These are phyloP conservation scores for Cephus sareptanus DNA, from an alignment of 2,888 invertebrate genomes.

Conservation along the genomic window DNA sequence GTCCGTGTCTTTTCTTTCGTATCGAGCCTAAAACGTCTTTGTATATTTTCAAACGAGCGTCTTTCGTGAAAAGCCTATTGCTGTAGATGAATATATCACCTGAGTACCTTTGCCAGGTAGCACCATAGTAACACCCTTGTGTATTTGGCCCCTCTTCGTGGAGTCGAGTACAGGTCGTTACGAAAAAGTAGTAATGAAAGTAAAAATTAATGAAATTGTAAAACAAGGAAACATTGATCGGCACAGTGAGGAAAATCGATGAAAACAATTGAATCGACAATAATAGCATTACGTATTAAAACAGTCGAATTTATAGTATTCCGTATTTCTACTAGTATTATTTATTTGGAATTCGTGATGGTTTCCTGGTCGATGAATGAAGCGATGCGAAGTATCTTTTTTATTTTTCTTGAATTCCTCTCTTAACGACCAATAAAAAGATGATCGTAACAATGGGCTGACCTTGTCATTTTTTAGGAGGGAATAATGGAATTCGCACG, in stretches of 20 bases:
- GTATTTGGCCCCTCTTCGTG: not conserved
- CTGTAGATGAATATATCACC: not conserved
- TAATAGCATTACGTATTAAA: no score
- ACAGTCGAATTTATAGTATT: not conserved
- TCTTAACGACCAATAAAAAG: not conserved
- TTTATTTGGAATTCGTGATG: not conserved
- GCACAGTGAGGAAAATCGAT: not conserved
- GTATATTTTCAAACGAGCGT: not conserved
- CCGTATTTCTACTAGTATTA: not conserved
- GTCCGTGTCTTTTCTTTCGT: not conserved
- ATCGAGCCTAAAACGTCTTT: not conserved
- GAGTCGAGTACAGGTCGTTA: no score
- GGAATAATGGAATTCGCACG: not conserved
- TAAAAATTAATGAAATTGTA: not conserved
- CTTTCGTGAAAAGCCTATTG: not conserved
- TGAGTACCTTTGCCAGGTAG: not conserved
- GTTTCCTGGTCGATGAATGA: not conserved
- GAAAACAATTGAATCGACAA: not conserved
- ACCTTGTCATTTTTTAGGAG: not conserved
- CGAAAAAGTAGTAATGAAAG: no score
- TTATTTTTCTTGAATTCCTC: not conserved
- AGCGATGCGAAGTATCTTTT: not conserved
- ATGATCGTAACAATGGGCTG: not conserved
- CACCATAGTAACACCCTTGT: not conserved
- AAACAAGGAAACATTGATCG: not conserved